Base-by-base conservation (phyloP, 2,797 vertebrate genomes). In the Sarcoramphus papa region DNA sequence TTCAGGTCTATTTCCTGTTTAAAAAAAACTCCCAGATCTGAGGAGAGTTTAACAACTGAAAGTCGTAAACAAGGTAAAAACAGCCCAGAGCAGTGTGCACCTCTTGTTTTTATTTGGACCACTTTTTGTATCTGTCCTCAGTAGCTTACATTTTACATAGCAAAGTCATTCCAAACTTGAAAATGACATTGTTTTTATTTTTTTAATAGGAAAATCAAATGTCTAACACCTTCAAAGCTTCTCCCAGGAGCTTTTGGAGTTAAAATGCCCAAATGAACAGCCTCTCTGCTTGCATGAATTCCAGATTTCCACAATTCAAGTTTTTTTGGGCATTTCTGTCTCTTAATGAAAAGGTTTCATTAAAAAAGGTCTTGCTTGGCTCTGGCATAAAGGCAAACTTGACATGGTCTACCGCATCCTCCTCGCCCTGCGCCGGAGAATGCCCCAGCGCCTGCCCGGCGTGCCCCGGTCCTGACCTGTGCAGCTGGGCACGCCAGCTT, bases 341-440 rank as follows among this genome's bases (percentile, higher is more conserved):
- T 75, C 20, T 37, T 45, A 11, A 12, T 40, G 20, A 31, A 77
- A 31, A 47, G 11, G 5, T 30, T 54, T 88, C 12, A 19, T 70
- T 68, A 19, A n/a, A 35, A 43, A 85, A 75, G 6, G 1, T 19
- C 21, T 54, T 70, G 17, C 4, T 30, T 82, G 16, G 17, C 21
- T 51, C 14, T 10, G 3, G 14, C 10, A 4, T 14, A 35, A 81
- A 81, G 14, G 43, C 7, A 12, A 48, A 69, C 2, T 4, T 6
- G 3, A 20, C 0, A 0, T 16, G 10, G 3, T 47, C 22, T 43
- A 11, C 30, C 3, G 2, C 3, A 3, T 63, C 4, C 28, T 48
- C 10, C 22, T 59, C 3, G 2, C 12, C 4, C 7, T 33, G 48
- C 0, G 2, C 31, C 1, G 0, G n/a, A 43, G 43, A 27, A 19